Base-by-base conservation (phyloP, 2,888 invertebrate genomes). In the Protula sp. region DNA sequence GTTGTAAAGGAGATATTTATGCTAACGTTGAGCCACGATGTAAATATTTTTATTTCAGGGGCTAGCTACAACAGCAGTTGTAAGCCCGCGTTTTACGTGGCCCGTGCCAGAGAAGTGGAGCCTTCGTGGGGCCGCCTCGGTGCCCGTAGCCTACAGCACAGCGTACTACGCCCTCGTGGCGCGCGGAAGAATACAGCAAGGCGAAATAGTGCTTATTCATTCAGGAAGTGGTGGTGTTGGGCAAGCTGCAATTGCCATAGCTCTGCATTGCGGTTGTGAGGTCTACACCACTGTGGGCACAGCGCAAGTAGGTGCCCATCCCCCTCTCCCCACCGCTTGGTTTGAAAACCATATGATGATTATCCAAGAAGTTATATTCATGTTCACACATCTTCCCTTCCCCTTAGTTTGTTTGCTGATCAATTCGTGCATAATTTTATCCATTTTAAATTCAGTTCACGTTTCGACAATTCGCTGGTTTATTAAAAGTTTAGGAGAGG, bases 211-310 rank as follows among this genome's bases (percentile, higher is more conserved):
- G 60, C 85, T 97, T n/a, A 88, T 97, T 70, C 95, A 97, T 81
- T 94, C 95, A 5, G 95, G 95, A 66, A 89, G 91, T 67, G 97
- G 97, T 61, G 95, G 95, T 74, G 95, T 97, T 38, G 98, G 98
- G 4, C 94, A 95, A 84, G 97, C 98, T 1, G 94, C 97, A 65
- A 94, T 99, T 73, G 86, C 92, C 27, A 90, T 99, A 73, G 94
- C 95, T 57, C 85, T 98, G 57, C 9, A 9, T 79, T 87, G 89
- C 81, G 93, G 93, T 55, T 90, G 94, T 83, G 87, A 86, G 57
- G 78, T 80, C 14, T 67, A 30, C 59, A 92, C 97, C 19, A 98
- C 97, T 0, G 94, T 94, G 55, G 92, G 85, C 55, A 90, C 91
- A 60, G 82, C 19, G 5, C 9, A 29, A 29, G 29, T 28, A 27